These are phyloP conservation scores for Temnothorax curvispinosus DNA, from an alignment of 1,140 invertebrate species.

Conservation along the genomic window DNA sequence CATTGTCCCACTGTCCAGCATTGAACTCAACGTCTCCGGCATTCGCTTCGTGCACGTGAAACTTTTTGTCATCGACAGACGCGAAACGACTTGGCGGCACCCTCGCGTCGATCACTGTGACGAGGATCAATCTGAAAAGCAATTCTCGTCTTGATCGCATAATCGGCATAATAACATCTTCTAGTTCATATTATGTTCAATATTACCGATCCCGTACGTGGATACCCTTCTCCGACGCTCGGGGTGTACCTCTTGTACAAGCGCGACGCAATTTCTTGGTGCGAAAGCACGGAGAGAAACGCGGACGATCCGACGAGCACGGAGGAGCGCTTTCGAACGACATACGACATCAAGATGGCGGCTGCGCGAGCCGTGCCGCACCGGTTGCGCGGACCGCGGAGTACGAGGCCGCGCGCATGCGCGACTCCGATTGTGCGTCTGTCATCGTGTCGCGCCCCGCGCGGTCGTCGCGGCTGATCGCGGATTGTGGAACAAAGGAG, in stretches of 20 bases:
- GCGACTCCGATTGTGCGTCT: conserved; percentile 5
- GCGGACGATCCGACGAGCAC: too few species aligned
- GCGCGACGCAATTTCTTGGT: not conserved
- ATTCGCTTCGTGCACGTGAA: not conserved
- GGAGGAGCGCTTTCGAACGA: not conserved
- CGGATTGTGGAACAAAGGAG: not conserved
- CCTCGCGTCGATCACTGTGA: too few species aligned
- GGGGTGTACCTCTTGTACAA: not conserved
- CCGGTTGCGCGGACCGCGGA: not conserved
- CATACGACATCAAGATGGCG: not conserved
- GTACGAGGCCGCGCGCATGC: not conserved
- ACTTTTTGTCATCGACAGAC: not conserved
- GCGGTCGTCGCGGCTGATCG: not conserved
- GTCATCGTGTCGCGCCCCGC: not conserved
- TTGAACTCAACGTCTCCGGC: not conserved
- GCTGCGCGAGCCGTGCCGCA: not conserved
- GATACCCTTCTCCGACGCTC: not conserved
- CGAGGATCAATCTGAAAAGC: too few species aligned
- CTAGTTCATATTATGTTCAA: not conserved
- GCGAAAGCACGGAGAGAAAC: not conserved
- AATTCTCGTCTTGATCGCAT: not conserved
- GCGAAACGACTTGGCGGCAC: not conserved
- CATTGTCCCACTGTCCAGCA: not conserved
- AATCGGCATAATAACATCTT: not conserved
- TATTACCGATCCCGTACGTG: too few species aligned